phyloP scores from a whole-genome alignment of 2,888 invertebrate genomes.

The Trichacis sp. region DNA sequence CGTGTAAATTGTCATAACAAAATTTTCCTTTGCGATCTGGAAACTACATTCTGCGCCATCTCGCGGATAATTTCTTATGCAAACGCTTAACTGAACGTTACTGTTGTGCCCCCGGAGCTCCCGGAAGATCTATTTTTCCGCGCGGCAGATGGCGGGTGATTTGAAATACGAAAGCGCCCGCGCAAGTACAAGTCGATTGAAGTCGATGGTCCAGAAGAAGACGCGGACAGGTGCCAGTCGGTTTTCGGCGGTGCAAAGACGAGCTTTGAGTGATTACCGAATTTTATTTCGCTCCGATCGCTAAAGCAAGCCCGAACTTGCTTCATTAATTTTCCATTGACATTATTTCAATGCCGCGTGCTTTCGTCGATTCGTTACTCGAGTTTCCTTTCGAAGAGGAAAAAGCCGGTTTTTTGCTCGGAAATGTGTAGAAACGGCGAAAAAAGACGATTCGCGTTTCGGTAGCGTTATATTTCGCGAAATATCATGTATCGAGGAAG shows the following conservation, averaged over 20 bases:
- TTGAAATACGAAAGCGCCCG: background rate
- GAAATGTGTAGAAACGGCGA: background rate
- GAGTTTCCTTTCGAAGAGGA: background rate
- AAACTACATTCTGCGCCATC: too few relatives aligned
- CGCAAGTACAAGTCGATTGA: constrained; percentile 3
- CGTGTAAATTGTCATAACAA: too few relatives aligned
- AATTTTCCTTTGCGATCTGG: too few relatives aligned
- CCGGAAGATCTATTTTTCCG: background rate
- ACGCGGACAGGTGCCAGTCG: constrained; percentile 35
- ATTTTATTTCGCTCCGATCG: constrained; percentile 12
- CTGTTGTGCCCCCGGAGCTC: background rate
- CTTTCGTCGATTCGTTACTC: background rate
- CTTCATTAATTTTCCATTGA: background rate
- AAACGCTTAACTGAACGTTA: too few relatives aligned
- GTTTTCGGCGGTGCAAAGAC: constrained; percentile 20
- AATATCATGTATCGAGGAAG: background rate
- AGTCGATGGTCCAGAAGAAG: constrained; percentile 39
- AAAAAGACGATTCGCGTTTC: background rate
- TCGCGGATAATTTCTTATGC: too few relatives aligned
- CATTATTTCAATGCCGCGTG: background rate
- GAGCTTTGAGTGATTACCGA: constrained; percentile 16
- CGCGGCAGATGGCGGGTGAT: background rate
- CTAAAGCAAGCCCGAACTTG: constrained; percentile 4
- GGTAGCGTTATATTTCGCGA: background rate
- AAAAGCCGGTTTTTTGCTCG: background rate